Evolutionary conservation across 2,797 vertebrate genomes (phyloP).

Genomic region (Typhlichthys subterraneus): DNA sequence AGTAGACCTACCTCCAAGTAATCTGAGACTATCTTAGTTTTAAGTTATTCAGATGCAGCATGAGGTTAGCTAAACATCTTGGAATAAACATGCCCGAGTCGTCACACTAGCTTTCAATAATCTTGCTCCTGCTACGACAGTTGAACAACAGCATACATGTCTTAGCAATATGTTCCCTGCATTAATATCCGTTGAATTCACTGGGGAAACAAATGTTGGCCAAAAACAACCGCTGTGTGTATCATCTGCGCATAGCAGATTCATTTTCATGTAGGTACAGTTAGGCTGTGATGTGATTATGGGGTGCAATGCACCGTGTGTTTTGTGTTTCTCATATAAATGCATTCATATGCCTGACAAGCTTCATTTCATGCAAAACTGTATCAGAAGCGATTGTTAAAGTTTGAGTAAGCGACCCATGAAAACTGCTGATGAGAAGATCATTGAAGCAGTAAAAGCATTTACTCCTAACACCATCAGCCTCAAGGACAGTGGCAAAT

Average conservation of each 20-base stretch:
- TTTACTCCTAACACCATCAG: conserved; percentile 43
- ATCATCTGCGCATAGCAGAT: background rate
- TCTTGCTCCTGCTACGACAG: conserved; percentile 30
- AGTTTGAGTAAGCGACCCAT: conserved; percentile 50
- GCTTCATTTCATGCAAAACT: conserved; percentile 32
- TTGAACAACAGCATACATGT: conserved; percentile 36
- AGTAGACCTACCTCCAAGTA: no score
- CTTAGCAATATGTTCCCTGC: conserved; percentile 49
- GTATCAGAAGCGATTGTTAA: conserved; percentile 44
- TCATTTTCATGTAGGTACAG: conserved; percentile 8
- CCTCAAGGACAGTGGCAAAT: conserved; percentile 58
- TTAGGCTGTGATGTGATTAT: no score
- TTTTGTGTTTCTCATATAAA: no score
- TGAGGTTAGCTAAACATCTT: conserved; percentile 47
- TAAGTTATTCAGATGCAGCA: conserved; percentile 60
- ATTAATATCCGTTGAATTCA: conserved; percentile 54
- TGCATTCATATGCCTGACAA: no score
- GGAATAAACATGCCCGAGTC: conserved; percentile 66
- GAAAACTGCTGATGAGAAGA: conserved; percentile 59
- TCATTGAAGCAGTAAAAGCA: conserved; percentile 58
- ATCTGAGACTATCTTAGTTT: conserved; percentile 17
- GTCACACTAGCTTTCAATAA: conserved; percentile 48
- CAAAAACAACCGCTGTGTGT: conserved; percentile 55
- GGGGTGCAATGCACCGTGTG: no score
- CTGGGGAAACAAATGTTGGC: conserved; percentile 61